A percentile compares a stretch with the other conserved stretches of the same genome.
These are phyloP conservation scores for Platycercus adscitus DNA, from an alignment of 2,113 vertebrate species.

Conservation along the genomic window DNA sequence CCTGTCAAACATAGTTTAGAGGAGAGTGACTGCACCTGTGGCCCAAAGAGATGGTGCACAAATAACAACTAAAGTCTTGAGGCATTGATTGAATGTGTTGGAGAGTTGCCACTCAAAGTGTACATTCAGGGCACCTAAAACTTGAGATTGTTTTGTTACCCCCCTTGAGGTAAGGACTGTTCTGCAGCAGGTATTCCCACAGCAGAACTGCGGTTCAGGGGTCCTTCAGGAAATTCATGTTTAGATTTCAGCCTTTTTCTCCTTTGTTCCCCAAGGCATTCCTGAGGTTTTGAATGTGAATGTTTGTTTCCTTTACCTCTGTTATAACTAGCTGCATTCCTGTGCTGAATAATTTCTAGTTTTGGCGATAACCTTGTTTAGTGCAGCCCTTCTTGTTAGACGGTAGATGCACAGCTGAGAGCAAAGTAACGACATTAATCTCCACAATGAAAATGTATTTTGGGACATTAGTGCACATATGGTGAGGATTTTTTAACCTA, in stretches of 20 bases:
- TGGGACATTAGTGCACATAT: slow-evolving; percentile 11
- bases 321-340: neutral
- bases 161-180: neutral
- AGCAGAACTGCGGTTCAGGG: neutral
- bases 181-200: neutral
- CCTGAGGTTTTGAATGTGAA: neutral
- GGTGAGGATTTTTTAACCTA: slow-evolving; percentile 39
- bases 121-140: neutral
- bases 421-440: neutral
- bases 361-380: neutral
- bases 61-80: neutral
- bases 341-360: neutral
- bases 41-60: neutral
- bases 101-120: neutral
- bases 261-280: neutral
- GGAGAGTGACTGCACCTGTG: neutral
- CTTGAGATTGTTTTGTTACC: neutral
- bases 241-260: neutral
- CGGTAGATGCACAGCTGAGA: neutral
- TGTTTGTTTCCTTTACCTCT: neutral
- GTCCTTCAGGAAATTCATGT: neutral
- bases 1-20: neutral
- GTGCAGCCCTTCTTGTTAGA: neutral
- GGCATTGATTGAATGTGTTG: neutral
- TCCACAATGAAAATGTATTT: slow-evolving; percentile 35